Percentiles rank a stretch among this genome's conserved stretches.
These are phyloP conservation scores for Argyrosomus regius DNA, from an alignment of 2,797 vertebrate genomes.

Conservation along the genomic window DNA sequence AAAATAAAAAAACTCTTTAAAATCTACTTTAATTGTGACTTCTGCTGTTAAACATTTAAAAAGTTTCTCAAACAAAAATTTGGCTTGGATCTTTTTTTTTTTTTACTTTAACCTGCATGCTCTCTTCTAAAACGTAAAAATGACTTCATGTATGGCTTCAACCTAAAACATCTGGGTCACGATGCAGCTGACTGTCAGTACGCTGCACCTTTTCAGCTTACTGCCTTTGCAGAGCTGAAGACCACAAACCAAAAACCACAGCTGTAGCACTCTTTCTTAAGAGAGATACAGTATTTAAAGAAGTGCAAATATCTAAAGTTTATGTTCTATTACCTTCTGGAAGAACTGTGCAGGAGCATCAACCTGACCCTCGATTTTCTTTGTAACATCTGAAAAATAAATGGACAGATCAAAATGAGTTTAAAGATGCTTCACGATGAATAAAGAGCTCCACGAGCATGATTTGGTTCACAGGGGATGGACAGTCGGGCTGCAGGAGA, in stretches of 20 bases:
- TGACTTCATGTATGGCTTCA: not conserved
- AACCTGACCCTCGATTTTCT: slow-evolving; percentile 94
- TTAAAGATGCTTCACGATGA: not conserved
- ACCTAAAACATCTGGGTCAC: not conserved
- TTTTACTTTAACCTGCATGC: too few relatives aligned
- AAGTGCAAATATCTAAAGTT: not conserved
- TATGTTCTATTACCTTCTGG: slow-evolving; percentile 88
- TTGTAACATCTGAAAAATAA: slow-evolving; percentile 89
- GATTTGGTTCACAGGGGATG: not conserved
- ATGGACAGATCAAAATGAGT: slow-evolving; percentile 9
- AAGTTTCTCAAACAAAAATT: too few relatives aligned
- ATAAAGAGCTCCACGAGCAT: not conserved
- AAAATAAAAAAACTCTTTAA: too few relatives aligned
- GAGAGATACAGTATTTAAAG: not conserved
- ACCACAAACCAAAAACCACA: not conserved
- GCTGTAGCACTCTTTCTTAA: not conserved
- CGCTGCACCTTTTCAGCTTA: not conserved
- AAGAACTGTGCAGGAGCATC: slow-evolving; percentile 94
- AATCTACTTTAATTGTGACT: too few relatives aligned
- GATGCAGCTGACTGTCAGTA: not conserved
- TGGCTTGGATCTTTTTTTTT: too few relatives aligned
- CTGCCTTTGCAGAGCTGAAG: too few relatives aligned
- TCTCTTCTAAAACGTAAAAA: too few relatives aligned
- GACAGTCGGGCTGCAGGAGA: not conserved
- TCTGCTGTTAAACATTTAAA: too few relatives aligned